Conservation (phyloP, 2,113 vertebrate genomes). For the Accipiter cooperii region DNA sequence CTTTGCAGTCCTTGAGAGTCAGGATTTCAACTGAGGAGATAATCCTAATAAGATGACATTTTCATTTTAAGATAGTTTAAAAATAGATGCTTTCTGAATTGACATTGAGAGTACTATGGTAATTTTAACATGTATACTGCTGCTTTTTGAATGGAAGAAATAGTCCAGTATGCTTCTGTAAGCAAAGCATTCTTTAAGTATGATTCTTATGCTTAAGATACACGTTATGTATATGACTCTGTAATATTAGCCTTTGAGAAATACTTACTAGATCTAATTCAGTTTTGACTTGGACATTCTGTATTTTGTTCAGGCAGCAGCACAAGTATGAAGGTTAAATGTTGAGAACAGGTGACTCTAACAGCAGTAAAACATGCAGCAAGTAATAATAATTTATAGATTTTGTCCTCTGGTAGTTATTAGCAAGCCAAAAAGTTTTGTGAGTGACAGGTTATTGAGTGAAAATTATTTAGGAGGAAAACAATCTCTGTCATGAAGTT, state of each 20-base stretch:
- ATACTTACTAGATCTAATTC: neutral
- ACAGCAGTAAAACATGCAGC: neutral
- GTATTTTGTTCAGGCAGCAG: neutral
- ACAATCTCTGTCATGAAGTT: neutral
- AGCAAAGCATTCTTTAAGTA: neutral
- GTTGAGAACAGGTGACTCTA: neutral
- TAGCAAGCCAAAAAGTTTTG: neutral
- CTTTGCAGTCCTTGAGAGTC: neutral
- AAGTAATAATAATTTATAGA: neutral
- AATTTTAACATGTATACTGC: neutral
- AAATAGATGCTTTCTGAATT: neutral
- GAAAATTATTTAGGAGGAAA: neutral
- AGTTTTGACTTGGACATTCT: neutral
- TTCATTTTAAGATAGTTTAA: neutral
- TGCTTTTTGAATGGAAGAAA: neutral
- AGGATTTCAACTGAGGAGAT: neutral
- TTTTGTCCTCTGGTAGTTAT: neutral
- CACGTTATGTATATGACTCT: neutral
- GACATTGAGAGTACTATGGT: neutral
- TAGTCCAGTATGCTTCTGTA: neutral
- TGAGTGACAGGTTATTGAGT: neutral
- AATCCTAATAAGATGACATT: neutral
- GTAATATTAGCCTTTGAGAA: neutral
- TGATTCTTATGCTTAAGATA: neutral
- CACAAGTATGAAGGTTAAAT: neutral